Evolutionary conservation across 2,888 invertebrate species (phyloP), one percentile per base, ranked within the genome.

Genomic region (Spodoptera littoralis): DNA sequence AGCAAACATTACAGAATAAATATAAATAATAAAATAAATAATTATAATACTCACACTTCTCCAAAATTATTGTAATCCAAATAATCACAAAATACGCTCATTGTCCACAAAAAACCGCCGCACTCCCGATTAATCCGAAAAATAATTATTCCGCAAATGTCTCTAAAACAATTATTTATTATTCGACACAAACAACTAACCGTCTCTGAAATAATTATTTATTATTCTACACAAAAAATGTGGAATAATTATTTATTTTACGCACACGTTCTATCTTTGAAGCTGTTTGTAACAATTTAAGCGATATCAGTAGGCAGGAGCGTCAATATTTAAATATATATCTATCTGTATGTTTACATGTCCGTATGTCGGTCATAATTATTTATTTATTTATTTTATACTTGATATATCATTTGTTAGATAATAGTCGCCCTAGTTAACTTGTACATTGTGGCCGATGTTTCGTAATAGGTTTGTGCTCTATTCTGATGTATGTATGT

Each of bases 1-100:
- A 27, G 27, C 11, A 3, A 1, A 11, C 3, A 4, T 11, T 18
- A 42, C 46, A 30, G 18, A 59, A 59, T 0, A 51, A 11, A 12
- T 12, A 12, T 18, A 36, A 56, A 36, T 3, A 54, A 30, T 24
- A 18, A 4, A 36, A 43, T 11, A n/a, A 36, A 3, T 13, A 43
- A 50, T 24, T 0, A 50, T 36, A 9, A 30, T 18, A 76, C 77
- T 77, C 61, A 77, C 77, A 61, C 18, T 61, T 63, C 5, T 47
- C 6, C 18, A 48, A 45, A 13, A 45, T 0, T 47, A 44, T 6
- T 46, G 9, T 51, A 65, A 66, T 77, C 75, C 77, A 58, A 62
- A 12, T 1, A 4, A 45, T 24, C 49, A 47, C 53, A 55, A 50
- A 55, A 4, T 24, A 45, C 22, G 24, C 11, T 66, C 68, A 77